Evolutionary conservation across 53 echinoderm and acorn worm species (phyloP).

Genomic region (Pentamera pediparva): DNA sequence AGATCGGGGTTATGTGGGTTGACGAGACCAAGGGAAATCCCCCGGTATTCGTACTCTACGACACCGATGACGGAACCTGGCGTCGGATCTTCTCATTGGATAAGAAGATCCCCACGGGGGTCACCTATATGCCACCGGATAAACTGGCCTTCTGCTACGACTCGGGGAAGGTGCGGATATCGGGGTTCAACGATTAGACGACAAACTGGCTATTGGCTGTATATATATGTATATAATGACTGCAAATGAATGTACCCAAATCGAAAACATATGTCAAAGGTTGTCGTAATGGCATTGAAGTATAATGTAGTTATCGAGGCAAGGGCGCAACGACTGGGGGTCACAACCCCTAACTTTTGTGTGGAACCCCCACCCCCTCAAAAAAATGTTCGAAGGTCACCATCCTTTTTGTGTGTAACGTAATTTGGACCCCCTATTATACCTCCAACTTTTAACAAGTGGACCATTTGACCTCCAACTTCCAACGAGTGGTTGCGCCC

Average conservation of each 20-base stretch:
- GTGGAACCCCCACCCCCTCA: too few relatives aligned
- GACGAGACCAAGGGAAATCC: slow-evolving; percentile 2
- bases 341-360: not conserved
- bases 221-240: not conserved
- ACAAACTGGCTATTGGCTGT: not conserved
- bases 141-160: slow-evolving; percentile 21
- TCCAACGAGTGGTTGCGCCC: too few relatives aligned
- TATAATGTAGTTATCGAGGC: not conserved
- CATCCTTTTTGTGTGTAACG: too few relatives aligned
- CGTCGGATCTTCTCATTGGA: slow-evolving; percentile 4
- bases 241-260: not conserved
- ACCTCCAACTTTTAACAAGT: too few relatives aligned
- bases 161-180: not conserved
- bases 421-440: too few relatives aligned
- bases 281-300: not conserved
- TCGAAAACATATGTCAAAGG: not conserved
- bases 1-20: slow-evolving; percentile 17
- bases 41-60: slow-evolving; percentile 11
- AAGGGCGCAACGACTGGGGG: not conserved
- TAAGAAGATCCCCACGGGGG: slow-evolving; percentile 1
- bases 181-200: slow-evolving; percentile 1
- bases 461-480: too few relatives aligned
- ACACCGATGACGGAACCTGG: slow-evolving; percentile 24
- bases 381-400: too few relatives aligned
- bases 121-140: not conserved